Percentiles rank a stretch among this genome's conserved stretches.
Evolutionary conservation across 2,888 invertebrate species (phyloP).

Genomic region (Apotomis turbidana): DNA sequence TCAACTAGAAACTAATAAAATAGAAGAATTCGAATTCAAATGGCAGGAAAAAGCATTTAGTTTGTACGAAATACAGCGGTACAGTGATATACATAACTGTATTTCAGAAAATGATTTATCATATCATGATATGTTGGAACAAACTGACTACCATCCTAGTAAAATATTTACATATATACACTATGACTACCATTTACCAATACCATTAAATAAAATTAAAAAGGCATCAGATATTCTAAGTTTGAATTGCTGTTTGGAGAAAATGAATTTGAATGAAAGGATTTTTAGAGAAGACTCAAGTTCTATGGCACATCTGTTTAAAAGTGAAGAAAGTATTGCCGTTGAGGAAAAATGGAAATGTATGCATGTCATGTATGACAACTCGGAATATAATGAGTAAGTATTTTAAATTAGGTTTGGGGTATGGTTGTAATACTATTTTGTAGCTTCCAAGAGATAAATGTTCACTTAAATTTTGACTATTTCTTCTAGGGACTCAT

Average conservation of each 20-base stretch:
- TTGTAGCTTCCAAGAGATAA: too few species aligned
- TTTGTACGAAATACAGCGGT: slow-evolving; percentile 83
- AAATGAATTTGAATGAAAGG: slow-evolving; percentile 55
- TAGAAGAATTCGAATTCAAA: slow-evolving; percentile 74
- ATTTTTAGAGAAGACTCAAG: slow-evolving; percentile 52
- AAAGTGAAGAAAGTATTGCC: slow-evolving; percentile 61
- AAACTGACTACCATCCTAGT: slow-evolving; percentile 60
- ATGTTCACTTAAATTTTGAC: too few species aligned
- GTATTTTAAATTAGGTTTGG: slow-evolving; percentile 46
- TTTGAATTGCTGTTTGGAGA: slow-evolving; percentile 57
- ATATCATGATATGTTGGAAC: slow-evolving; percentile 61
- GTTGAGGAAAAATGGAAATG: slow-evolving; percentile 59
- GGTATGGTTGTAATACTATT: too few species aligned
- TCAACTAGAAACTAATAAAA: slow-evolving; percentile 49
- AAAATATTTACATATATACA: slow-evolving; percentile 84
- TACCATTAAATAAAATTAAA: slow-evolving; percentile 56
- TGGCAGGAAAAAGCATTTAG: slow-evolving; percentile 91
- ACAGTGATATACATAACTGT: slow-evolving; percentile 85
- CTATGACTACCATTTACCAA: slow-evolving; percentile 79
- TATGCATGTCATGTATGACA: slow-evolving; percentile 74
- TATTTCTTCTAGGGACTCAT: too few species aligned
- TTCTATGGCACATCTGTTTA: slow-evolving; percentile 64
- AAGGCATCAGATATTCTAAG: slow-evolving; percentile 46
- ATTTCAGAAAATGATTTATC: slow-evolving; percentile 81
- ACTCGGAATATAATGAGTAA: slow-evolving; percentile 74